Percentiles rank a stretch among this genome's conserved stretches.
Evolutionary conservation across 2,888 invertebrate species (phyloP).

Genomic region (Galeruca laticollis): DNA sequence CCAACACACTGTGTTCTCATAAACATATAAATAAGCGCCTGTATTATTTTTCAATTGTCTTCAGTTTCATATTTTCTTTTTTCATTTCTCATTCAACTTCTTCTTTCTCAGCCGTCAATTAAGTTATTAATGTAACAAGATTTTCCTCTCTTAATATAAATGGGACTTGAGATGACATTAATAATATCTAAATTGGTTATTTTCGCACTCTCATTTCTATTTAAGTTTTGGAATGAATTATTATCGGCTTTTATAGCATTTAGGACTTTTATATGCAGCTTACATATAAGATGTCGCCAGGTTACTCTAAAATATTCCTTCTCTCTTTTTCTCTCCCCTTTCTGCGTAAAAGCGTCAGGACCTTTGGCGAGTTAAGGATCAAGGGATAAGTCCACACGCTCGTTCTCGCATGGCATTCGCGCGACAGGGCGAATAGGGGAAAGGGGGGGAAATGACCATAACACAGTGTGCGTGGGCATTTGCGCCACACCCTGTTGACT

Average conservation of each 20-base stretch:
- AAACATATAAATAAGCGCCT: too few species aligned
- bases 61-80: too few species aligned
- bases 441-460: constrained; percentile 41
- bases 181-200: too few species aligned
- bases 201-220: too few species aligned
- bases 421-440: constrained; percentile 39
- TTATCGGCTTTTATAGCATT: background rate
- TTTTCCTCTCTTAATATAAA: too few species aligned
- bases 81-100: too few species aligned
- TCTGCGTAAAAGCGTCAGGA: constrained; percentile 26
- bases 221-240: too few species aligned
- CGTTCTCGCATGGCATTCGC: constrained; percentile 51
- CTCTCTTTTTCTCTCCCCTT: constrained; percentile 9
- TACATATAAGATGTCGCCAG: constrained; percentile 10
- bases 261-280: background rate
- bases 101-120: too few species aligned
- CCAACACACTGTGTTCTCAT: too few species aligned
- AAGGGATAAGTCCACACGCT: constrained; percentile 30
- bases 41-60: too few species aligned
- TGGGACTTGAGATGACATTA: too few species aligned
- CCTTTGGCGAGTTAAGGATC: constrained; percentile 31
- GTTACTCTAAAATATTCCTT: constrained; percentile 9
- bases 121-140: too few species aligned
- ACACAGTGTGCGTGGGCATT: constrained; percentile 63
- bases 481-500: constrained; percentile 65